Conservation (phyloP, 2,888 invertebrate genomes). For the Phorcus lineatus region DNA sequence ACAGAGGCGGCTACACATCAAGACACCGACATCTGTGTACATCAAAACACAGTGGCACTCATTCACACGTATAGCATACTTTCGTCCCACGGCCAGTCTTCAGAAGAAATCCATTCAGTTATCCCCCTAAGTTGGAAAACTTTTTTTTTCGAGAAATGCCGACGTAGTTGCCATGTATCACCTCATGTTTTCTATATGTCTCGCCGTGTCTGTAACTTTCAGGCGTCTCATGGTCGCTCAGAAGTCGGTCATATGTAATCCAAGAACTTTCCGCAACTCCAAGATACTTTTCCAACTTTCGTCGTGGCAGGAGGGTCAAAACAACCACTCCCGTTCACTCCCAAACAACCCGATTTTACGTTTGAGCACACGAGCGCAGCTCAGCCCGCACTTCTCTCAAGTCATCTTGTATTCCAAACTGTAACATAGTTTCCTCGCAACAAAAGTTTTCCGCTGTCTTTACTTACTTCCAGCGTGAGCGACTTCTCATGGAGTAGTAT, state of each 20-base stretch:
- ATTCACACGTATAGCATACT: background rate
- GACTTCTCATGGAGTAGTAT: background rate
- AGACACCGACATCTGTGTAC: too few relatives aligned
- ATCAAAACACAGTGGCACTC: background rate
- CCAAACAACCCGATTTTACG: background rate
- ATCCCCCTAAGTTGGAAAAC: conserved; percentile 5
- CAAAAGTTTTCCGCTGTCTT: too few relatives aligned
- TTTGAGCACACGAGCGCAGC: conserved; percentile 3
- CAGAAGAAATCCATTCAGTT: background rate
- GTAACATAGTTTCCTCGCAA: too few relatives aligned
- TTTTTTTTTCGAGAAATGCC: background rate
- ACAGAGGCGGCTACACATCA: too few relatives aligned
- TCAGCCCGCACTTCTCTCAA: background rate
- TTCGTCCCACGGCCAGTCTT: too few relatives aligned
- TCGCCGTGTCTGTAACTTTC: background rate
- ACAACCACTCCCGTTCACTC: conserved; percentile 12
- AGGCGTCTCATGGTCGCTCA: background rate
- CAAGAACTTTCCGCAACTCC: conserved; percentile 18
- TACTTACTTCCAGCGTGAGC: too few relatives aligned
- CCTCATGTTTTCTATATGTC: background rate
- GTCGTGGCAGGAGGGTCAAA: background rate
- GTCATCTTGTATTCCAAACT: background rate
- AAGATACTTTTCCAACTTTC: conserved; percentile 5
- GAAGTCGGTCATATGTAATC: background rate
- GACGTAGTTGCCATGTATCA: background rate